Evolutionary conservation across 2,888 invertebrate genomes (phyloP).

Genomic region (Disparrhopalites patrizii): DNA sequence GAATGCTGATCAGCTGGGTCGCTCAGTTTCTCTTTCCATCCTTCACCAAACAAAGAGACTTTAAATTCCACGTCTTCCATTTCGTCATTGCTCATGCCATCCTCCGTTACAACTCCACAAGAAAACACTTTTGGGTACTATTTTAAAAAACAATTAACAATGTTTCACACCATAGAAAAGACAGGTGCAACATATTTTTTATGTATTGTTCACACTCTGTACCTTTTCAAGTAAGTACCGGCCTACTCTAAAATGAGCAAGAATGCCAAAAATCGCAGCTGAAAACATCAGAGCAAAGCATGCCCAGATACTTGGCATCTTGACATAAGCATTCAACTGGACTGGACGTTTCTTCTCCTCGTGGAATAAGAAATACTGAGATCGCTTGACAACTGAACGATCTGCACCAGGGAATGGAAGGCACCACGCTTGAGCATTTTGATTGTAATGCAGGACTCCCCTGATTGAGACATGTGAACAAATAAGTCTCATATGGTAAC

Average conservation of each 20-base stretch:
- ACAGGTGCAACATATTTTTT: not conserved
- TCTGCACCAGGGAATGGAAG: slow-evolving; percentile 65
- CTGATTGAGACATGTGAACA: too few relatives aligned
- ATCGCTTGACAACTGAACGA: slow-evolving; percentile 72
- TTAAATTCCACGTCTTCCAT: slow-evolving; percentile 62
- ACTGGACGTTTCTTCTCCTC: slow-evolving; percentile 66
- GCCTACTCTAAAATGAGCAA: slow-evolving; percentile 63
- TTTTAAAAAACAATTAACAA: not conserved
- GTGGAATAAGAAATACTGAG: slow-evolving; percentile 72
- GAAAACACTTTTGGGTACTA: slow-evolving; percentile 69
- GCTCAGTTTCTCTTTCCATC: slow-evolving; percentile 66
- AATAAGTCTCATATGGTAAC: too few relatives aligned
- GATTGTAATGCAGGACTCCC: slow-evolving; percentile 56
- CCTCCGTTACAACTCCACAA: slow-evolving; percentile 61
- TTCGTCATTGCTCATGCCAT: slow-evolving; percentile 59
- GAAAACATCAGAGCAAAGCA: slow-evolving; percentile 57
- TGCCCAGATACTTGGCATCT: slow-evolving; percentile 56
- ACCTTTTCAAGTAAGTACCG: slow-evolving; percentile 64
- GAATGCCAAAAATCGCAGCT: slow-evolving; percentile 60
- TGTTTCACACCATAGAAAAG: not conserved
- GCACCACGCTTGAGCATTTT: slow-evolving; percentile 49
- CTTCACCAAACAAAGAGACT: slow-evolving; percentile 55
- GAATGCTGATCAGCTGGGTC: slow-evolving; percentile 59
- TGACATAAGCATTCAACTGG: slow-evolving; percentile 73
- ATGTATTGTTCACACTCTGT: slow-evolving; percentile 42